These are phyloP conservation scores for Molossus molossus DNA, from an alignment of 2,797 vertebrate genomes.

Conservation along the genomic window DNA sequence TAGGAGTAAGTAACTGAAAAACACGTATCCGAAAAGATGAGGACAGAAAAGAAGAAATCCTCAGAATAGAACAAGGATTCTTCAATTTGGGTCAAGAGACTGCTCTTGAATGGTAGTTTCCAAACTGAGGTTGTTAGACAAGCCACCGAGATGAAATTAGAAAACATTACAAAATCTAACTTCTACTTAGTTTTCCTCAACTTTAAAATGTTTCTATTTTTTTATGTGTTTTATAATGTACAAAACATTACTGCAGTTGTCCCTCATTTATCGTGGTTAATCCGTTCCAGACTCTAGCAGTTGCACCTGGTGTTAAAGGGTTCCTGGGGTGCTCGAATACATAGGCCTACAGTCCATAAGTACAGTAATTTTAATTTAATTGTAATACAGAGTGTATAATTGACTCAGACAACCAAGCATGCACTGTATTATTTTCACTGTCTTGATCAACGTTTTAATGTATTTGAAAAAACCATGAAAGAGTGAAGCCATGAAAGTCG, in stretches of 20 bases:
- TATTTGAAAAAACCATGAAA: too few relatives aligned
- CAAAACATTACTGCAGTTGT: not conserved
- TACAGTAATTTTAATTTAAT: too few relatives aligned
- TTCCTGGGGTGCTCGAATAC: too few relatives aligned
- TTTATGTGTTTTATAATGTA: conserved; percentile 20
- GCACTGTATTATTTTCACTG: too few relatives aligned
- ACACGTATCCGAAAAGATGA: not conserved
- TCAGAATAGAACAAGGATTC: not conserved
- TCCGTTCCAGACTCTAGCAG: too few relatives aligned
- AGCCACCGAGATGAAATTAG: conserved; percentile 16
- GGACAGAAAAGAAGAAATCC: not conserved
- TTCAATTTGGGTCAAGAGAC: not conserved
- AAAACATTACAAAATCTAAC: conserved; percentile 27
- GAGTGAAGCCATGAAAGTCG: too few relatives aligned
- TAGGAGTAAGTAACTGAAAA: conserved; percentile 13
- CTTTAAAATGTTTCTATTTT: conserved; percentile 3
- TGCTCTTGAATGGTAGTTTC: conserved; percentile 7
- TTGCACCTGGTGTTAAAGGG: too few relatives aligned
- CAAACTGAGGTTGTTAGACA: not conserved
- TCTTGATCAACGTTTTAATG: too few relatives aligned
- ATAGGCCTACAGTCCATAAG: too few relatives aligned
- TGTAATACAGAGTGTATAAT: too few relatives aligned
- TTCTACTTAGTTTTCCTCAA: not conserved
- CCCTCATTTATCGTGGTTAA: too few relatives aligned
- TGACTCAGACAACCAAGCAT: too few relatives aligned